Evolutionary conservation across 1,140 invertebrate genomes (phyloP).

Genomic region (Scaptomyza montana): DNA sequence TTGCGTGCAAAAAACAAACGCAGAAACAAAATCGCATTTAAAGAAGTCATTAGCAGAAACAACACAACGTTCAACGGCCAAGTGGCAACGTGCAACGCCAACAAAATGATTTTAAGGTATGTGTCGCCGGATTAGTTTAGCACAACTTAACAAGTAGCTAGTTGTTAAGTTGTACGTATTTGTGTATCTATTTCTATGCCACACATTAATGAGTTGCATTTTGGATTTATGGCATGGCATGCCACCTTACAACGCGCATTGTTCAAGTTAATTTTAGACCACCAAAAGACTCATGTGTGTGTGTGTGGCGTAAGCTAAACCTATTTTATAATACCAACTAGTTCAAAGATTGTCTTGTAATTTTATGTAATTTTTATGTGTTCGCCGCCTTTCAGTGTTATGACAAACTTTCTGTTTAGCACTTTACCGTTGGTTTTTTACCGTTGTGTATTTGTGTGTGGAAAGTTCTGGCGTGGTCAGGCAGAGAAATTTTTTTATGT

Average conservation of each 20-base stretch:
- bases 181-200: slow-evolving; percentile 45
- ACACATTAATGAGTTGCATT: slow-evolving; percentile 52
- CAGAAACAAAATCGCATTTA: slow-evolving; percentile 50
- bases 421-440: slow-evolving; percentile 22
- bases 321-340: slow-evolving; percentile 21
- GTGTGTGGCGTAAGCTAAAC: slow-evolving; percentile 42
- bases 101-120: slow-evolving; percentile 80
- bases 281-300: not conserved
- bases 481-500: slow-evolving; percentile 55
- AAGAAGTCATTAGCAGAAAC: slow-evolving; percentile 67
- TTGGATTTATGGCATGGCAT: slow-evolving; percentile 39
- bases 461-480: slow-evolving; percentile 54
- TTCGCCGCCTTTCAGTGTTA: slow-evolving; percentile 13
- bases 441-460: slow-evolving; percentile 11
- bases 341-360: slow-evolving; percentile 29
- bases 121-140: slow-evolving; percentile 15
- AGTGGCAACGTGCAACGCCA: slow-evolving; percentile 70
- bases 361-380: slow-evolving; percentile 59
- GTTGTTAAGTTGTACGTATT: slow-evolving; percentile 2
- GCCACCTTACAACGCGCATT: slow-evolving; percentile 37
- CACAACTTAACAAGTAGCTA: not conserved
- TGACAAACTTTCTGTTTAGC: slow-evolving; percentile 48
- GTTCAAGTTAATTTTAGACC: slow-evolving; percentile 58
- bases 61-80: slow-evolving; percentile 51
- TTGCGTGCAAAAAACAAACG: slow-evolving; percentile 51